These are phyloP conservation scores for Patiria miniata DNA, from an alignment of 35 echinoderm and acorn worm species.

Conservation along the genomic window DNA sequence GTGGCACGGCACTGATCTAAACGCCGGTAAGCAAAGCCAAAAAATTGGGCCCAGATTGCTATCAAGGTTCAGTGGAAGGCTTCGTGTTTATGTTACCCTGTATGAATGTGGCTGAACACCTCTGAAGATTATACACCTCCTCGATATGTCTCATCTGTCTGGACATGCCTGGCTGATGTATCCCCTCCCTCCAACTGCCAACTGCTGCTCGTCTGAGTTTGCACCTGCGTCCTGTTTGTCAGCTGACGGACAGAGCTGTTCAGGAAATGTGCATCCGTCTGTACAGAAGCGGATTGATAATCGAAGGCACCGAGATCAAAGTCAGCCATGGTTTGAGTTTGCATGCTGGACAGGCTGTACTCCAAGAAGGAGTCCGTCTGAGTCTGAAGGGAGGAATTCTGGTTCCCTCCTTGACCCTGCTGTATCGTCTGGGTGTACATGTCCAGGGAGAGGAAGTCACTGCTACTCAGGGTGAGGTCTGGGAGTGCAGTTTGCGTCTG, in stretches of 20 bases:
- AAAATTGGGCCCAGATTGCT: too few species aligned
- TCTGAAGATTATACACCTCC: not conserved
- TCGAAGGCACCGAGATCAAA: not conserved
- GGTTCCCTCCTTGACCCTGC: not conserved
- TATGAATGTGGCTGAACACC: conserved; percentile 2
- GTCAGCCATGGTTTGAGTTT: conserved; percentile 7
- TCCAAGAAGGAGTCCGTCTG: not conserved
- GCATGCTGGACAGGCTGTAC: not conserved
- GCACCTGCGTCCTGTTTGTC: not conserved
- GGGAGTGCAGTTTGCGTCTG: conserved; percentile 29
- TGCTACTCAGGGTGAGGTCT: conserved; percentile 12
- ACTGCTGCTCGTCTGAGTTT: not conserved
- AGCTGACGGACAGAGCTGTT: not conserved
- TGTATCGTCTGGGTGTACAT: conserved; percentile 28
- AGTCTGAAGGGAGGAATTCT: not conserved
- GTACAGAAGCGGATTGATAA: not conserved
- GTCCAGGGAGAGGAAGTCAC: not conserved
- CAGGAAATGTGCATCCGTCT: not conserved
- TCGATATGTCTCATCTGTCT: not conserved
- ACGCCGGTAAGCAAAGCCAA: too few species aligned
- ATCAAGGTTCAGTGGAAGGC: too few species aligned
- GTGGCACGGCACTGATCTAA: too few species aligned
- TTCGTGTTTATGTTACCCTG: not conserved
- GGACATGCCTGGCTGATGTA: conserved; percentile 3
- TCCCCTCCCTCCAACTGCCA: not conserved